Base-by-base conservation (phyloP, 1,140 invertebrate genomes). In the Lamellibrachia luymesi region DNA sequence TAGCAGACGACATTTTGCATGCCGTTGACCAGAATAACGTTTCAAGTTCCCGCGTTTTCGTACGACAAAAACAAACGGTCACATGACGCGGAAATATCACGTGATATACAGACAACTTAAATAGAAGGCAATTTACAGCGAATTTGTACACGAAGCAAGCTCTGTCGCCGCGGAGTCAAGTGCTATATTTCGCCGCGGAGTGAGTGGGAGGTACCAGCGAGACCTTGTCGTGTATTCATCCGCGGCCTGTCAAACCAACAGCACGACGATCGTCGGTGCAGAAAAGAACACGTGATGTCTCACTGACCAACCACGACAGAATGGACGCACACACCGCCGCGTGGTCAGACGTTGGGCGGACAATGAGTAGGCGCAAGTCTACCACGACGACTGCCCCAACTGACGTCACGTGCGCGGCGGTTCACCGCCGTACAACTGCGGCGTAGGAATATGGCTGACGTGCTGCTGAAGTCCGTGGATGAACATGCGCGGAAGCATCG, bases 381-480 rank as follows among this genome's bases (percentile, higher is more conserved):
- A 13, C 49, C 49, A 27, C 49, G 50, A 50, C 10, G 17, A 50
- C 49, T 91, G 27, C 7, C 50, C 13, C 13, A 91, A 49, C 49
- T 91, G 90, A 91, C 90, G 90, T 91, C 90, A 91, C 90, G 90
- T 91, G 90, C 90, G 90, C 2, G 80, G 17, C 17, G 90, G 49
- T 22, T 91, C 90, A n/a, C 50, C 50, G 90, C 90, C 50, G 50
- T 91, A 91, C 38, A 91, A n/a, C 90, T 91, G 90, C 17, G 90
- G 38, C 38, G 90, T 50, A 91, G 90, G 90, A 51, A 92, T 51
- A 64, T 92, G 92, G 17, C 50, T 51, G 17, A 92, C 92, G 93
- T 96, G 95, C 90, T 56, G 97, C 97, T 94, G 97, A 97, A 94
- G 94, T 22, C 95, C 95, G 91, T 95, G 95, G 64, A 95, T 95